Base-by-base conservation (phyloP, 2,888 invertebrate genomes). In the Leptura quadrifasciata region DNA sequence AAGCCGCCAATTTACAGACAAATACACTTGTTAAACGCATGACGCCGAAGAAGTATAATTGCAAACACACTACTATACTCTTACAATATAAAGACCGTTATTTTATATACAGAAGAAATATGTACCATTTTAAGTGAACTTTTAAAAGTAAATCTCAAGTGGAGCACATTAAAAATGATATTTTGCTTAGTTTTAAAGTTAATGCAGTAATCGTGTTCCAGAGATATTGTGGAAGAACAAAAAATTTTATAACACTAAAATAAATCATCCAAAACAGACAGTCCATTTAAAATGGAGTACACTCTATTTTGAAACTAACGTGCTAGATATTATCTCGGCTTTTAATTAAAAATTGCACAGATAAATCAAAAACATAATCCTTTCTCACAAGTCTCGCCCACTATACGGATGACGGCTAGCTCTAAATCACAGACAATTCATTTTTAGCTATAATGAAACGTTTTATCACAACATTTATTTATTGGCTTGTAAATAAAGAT, bases 321-420 rank as follows among this genome's bases (percentile, higher is more conserved):
- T 39, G 63, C 20, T 47, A 47, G 52, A 20, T 47, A 52, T 52
- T 39, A 65, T 65, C 52, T n/a, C 17, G 52, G 24, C 15, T 52
- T n/a, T 65, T 65, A 65, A 65, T 65, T 65, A 65, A 65, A 65
- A 52, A 65, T 52, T 15, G 52, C 52, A 47, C 65, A 52, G 15
- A 65, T 65, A 65, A 65, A 65, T 65, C 65, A 65, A 52, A 65
- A 65, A 65, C 15, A 52, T 65, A 65, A 65, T 65, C 65, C 65
- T 52, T 52, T 65, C 39, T 24, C 21, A 12, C 47, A 24, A 47
- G 5, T 47, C n/a, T 21, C n/a, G 20, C 65, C 21, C 24, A 52
- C 65, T 47, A 15, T 15, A 17, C 8, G 63, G 63, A 63, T 18
- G 63, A 15, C 57, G 20, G 57, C 21, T 1, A 4, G 35, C 20